These are phyloP conservation scores for Eledona agricola DNA, from an alignment of 2,888 invertebrate genomes.

Conservation along the genomic window DNA sequence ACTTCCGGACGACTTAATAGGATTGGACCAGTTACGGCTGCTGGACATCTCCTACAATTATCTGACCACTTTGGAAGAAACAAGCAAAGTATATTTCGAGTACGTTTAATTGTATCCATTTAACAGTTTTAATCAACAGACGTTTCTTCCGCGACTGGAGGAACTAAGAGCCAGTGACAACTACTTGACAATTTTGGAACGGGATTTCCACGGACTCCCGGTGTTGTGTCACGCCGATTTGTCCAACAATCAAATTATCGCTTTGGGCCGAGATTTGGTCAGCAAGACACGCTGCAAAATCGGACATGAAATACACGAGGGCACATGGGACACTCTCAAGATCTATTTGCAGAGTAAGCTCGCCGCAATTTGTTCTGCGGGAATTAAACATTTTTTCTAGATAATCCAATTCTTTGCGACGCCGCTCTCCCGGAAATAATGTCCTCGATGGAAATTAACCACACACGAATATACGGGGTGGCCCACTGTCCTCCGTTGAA, in stretches of 20 bases:
- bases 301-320: slow-evolving; percentile 77
- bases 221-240: slow-evolving; percentile 83
- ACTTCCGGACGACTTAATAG: slow-evolving; percentile 80
- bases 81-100: slow-evolving; percentile 73
- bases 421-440: slow-evolving; percentile 75
- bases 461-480: slow-evolving; percentile 76
- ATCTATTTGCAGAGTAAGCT: slow-evolving; percentile 81
- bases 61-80: slow-evolving; percentile 79
- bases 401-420: slow-evolving; percentile 84
- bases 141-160: slow-evolving; percentile 79
- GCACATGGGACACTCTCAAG: slow-evolving; percentile 70
- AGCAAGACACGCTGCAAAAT: slow-evolving; percentile 82
- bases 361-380: slow-evolving; percentile 1
- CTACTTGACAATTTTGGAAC: slow-evolving; percentile 76
- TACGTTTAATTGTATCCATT: slow-evolving; percentile 1
- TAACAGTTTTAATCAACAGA: slow-evolving; percentile 66
- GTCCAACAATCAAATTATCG: slow-evolving; percentile 78
- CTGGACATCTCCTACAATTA: slow-evolving; percentile 83
- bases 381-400: slow-evolving; percentile 63
- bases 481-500: slow-evolving; percentile 63
- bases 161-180: slow-evolving; percentile 81
- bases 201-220: slow-evolving; percentile 85
- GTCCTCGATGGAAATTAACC: slow-evolving; percentile 74
- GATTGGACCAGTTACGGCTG: slow-evolving; percentile 76
- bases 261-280: slow-evolving; percentile 78